Percentiles rank a stretch among this genome's conserved stretches.
phyloP scores from a whole-genome alignment of 2,113 vertebrate species.

The Fukomys damarensis region DNA sequence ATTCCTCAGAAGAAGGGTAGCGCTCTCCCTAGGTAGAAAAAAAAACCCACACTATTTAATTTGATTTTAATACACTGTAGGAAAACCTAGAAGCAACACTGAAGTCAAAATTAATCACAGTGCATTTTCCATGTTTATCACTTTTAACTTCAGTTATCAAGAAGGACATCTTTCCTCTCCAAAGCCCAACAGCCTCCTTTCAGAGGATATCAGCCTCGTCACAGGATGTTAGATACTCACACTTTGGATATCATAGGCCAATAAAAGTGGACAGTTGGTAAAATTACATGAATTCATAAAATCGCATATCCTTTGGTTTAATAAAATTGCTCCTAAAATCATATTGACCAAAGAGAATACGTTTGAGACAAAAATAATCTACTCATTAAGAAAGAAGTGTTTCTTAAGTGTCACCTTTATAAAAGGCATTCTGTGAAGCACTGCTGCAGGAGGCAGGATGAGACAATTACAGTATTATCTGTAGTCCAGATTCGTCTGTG shows the following conservation, averaged over 20 bases:
- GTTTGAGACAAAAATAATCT: neutral
- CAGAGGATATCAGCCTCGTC: neutral
- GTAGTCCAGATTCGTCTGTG: neutral
- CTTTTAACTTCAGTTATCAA: neutral
- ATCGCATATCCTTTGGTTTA: neutral
- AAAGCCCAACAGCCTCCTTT: neutral
- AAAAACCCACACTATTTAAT: neutral
- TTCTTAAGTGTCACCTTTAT: neutral
- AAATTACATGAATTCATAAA: neutral
- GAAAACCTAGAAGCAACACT: neutral
- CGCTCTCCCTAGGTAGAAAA: neutral
- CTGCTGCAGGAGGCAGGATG: too few species aligned
- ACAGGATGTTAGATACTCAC: neutral
- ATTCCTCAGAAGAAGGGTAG: neutral
- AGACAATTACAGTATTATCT: neutral
- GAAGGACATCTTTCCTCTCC: neutral
- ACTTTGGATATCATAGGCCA: neutral
- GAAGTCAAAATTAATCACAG: neutral
- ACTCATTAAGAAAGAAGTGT: neutral
- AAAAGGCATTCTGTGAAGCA: neutral
- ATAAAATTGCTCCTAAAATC: neutral
- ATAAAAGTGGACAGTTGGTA: neutral
- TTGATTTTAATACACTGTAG: neutral
- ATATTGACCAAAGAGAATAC: neutral
- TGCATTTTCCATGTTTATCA: neutral